Percentiles rank a stretch among this genome's conserved stretches.
Conservation (phyloP, 2,797 vertebrate genomes). For the Botia kubotai region DNA sequence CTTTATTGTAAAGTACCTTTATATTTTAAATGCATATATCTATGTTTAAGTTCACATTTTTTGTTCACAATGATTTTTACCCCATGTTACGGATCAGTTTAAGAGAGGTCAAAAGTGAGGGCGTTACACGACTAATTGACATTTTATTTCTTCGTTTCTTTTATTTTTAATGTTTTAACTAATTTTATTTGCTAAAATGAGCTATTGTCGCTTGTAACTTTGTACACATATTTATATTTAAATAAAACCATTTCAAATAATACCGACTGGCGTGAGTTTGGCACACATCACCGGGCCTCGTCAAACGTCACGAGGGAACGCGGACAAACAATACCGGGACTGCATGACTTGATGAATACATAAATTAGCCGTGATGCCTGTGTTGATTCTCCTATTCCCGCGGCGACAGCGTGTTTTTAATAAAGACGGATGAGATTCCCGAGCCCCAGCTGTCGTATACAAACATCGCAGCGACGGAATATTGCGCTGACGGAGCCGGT, state of each 20-base stretch:
- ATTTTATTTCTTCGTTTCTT: slow-evolving; percentile 63
- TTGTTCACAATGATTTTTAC: slow-evolving; percentile 67
- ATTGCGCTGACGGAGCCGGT: slow-evolving; percentile 69
- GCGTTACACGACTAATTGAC: slow-evolving; percentile 77
- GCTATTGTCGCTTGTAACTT: slow-evolving; percentile 86
- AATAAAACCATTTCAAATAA: slow-evolving; percentile 87
- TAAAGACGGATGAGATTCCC: slow-evolving; percentile 79
- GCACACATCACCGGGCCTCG: slow-evolving; percentile 46
- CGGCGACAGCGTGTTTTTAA: slow-evolving; percentile 72
- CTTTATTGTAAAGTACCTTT: slow-evolving; percentile 85
- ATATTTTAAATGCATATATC: slow-evolving; percentile 78
- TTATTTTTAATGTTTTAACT: slow-evolving; percentile 79
- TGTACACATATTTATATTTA: slow-evolving; percentile 92
- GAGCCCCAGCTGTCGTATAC: slow-evolving; percentile 68
- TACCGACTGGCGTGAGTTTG: slow-evolving; percentile 61
- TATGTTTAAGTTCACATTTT: slow-evolving; percentile 67
- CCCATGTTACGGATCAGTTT: slow-evolving; percentile 74
- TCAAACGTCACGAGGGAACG: slow-evolving; percentile 53
- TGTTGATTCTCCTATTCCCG: slow-evolving; percentile 77
- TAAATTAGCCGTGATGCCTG: slow-evolving; percentile 78
- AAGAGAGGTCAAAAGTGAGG: slow-evolving; percentile 67
- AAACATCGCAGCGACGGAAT: slow-evolving; percentile 62
- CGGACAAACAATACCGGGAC: slow-evolving; percentile 72
- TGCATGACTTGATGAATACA: slow-evolving; percentile 77
- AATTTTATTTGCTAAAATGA: slow-evolving; percentile 83